Evolutionary conservation across 2,888 invertebrate species (phyloP), one percentile per base, ranked within the genome.

Genomic region (Actias luna): DNA sequence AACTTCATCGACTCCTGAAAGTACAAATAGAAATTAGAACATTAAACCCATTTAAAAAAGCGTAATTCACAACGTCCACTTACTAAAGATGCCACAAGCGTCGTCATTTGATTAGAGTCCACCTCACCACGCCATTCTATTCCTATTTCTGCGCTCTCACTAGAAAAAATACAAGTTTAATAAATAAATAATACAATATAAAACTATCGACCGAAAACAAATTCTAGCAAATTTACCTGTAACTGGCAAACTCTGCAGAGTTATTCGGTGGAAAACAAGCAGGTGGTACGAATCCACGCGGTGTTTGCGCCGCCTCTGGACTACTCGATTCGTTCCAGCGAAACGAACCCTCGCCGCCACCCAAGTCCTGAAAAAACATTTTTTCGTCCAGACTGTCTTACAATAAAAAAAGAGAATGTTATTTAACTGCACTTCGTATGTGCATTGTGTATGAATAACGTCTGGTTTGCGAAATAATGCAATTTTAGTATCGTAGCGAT

Each of bases 271-370:
- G 91, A 78, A 92, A 92, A 82, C 91, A 91, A 18, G 72, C 73
- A 10, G 87, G 64, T 8, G 92, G 92, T 59, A 92, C 89, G 2
- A 89, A 77, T 7, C 87, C 77, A 5, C 87, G 83, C 52, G 93
- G 92, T 1, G 87, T 84, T 73, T 87, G 89, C 55, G 88, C 92
- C 10, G 73, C 85, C 75, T 88, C 88, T 0, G 93, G 93, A 69
- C 93, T 92, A 65, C 82, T 77, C 0, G 89, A 87, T 58, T 81
- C 80, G 64, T 87, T 84, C 89, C 90, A 91, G 25, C 81, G 80
- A 88, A 88, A 87, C 59, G 80, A 80, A 42, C 60, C 65, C 10
- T 79, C 80, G 14, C 72, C 80, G 14, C 72, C 72, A 14, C 74
- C 75, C 22, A 70, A 72, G 18, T 82, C 82, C 84, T 83, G 65